A percentile compares a stretch with the other conserved stretches of the same genome.
phyloP scores from a whole-genome alignment of 1,140 invertebrate genomes.

The Procambarus clarkii region DNA sequence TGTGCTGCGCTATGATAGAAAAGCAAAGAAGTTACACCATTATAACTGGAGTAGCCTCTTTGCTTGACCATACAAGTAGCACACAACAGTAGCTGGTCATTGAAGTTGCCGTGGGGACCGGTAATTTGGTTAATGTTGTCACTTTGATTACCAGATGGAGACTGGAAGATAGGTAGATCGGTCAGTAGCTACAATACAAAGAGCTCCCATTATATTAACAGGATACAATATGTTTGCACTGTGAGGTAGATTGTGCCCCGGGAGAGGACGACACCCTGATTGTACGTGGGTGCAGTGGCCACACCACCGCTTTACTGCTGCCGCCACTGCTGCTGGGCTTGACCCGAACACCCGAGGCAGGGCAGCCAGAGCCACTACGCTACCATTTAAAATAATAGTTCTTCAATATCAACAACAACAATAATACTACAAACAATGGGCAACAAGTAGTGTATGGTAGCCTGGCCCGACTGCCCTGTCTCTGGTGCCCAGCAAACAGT shows the following conservation, averaged over 20 bases:
- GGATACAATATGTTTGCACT: constrained; percentile 71
- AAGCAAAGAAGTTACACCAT: constrained; percentile 35
- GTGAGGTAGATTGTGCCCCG: constrained; percentile 69
- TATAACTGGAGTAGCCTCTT: constrained; percentile 18
- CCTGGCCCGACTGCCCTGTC: constrained; percentile 58
- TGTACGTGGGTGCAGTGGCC: constrained; percentile 59
- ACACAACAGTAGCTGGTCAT: constrained; percentile 53
- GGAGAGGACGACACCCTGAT: constrained; percentile 65
- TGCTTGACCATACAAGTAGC: neutral
- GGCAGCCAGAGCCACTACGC: constrained; percentile 59
- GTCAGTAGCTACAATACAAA: constrained; percentile 70
- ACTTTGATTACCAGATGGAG: constrained; percentile 67
- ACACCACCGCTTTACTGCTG: constrained; percentile 43
- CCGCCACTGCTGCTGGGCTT: constrained; percentile 57
- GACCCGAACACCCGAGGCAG: constrained; percentile 53
- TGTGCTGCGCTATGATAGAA: constrained; percentile 8
- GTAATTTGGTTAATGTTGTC: constrained; percentile 47
- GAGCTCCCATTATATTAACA: constrained; percentile 67
- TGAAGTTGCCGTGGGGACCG: constrained; percentile 44
- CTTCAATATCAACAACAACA: constrained; percentile 70
- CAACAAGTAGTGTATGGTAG: constrained; percentile 67
- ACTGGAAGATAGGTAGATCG: constrained; percentile 68
- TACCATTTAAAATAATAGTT: constrained; percentile 70
- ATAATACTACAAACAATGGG: constrained; percentile 70
- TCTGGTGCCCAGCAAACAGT: constrained; percentile 60